Evolutionary conservation across 1,140 invertebrate species (phyloP).

Genomic region (Oryctes rhinoceros): DNA sequence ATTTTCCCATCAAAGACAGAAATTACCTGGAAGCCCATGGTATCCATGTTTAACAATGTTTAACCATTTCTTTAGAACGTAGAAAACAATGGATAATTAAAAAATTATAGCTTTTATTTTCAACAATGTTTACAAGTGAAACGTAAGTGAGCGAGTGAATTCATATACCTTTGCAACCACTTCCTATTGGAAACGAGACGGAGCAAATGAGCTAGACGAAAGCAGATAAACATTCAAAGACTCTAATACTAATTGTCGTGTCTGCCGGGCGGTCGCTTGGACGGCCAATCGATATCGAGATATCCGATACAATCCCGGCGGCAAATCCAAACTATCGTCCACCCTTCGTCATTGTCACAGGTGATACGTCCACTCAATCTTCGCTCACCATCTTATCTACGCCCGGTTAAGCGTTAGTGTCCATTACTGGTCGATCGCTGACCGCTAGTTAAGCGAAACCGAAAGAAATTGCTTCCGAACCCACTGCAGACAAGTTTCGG

Average conservation of each 20-base stretch:
- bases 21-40: too few species aligned
- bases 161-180: not conserved
- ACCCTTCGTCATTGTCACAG: slow-evolving; percentile 4
- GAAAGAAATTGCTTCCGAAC: not conserved
- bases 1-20: too few species aligned
- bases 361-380: slow-evolving; percentile 4
- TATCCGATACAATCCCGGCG: not conserved
- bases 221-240: not conserved
- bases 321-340: not conserved
- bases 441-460: not conserved
- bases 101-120: too few species aligned
- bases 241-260: slow-evolving; percentile 1
- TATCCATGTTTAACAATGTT: too few species aligned
- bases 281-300: not conserved
- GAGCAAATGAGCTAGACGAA: not conserved
- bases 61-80: too few species aligned
- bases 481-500: not conserved
- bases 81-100: too few species aligned
- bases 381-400: not conserved
- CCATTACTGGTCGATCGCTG: not conserved
- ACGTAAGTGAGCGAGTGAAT: not conserved
- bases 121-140: too few species aligned
- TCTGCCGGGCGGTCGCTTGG: not conserved
- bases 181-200: not conserved
- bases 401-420: not conserved